Evolutionary conservation across 2,797 vertebrate species (phyloP).

Genomic region (Peromyscus nudipes): DNA sequence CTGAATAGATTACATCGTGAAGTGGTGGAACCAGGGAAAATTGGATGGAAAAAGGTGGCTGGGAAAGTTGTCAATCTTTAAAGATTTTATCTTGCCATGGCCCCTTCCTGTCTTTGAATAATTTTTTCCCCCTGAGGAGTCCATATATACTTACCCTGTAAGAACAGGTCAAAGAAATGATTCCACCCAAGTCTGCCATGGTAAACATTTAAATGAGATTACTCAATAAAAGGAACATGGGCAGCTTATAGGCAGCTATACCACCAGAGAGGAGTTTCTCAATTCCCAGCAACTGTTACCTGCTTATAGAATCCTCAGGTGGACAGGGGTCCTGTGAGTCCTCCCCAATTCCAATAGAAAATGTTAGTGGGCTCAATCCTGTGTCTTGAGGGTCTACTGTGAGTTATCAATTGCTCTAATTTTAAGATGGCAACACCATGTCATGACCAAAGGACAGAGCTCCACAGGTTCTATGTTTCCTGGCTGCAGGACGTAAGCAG

Average conservation of each 20-base stretch:
- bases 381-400: background rate
- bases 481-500: background rate
- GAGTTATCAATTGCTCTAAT: background rate
- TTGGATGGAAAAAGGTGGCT: background rate
- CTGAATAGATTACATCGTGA: background rate
- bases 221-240: background rate
- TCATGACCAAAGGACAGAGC: background rate
- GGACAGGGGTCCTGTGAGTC: too few relatives aligned
- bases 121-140: background rate
- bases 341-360: background rate
- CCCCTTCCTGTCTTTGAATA: background rate
- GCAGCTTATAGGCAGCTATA: background rate
- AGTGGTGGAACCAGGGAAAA: background rate
- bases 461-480: background rate
- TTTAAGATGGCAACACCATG: background rate
- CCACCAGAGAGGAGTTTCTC: background rate
- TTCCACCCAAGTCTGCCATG: background rate
- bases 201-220: background rate
- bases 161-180: background rate
- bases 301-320: background rate
- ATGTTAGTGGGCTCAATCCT: background rate
- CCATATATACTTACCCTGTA: background rate
- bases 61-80: background rate
- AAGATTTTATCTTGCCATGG: background rate
- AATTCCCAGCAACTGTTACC: background rate